Percentiles rank a stretch among this genome's conserved stretches.
These are phyloP conservation scores for Artibeus lituratus DNA, from an alignment of 2,797 vertebrate species.

Conservation along the genomic window DNA sequence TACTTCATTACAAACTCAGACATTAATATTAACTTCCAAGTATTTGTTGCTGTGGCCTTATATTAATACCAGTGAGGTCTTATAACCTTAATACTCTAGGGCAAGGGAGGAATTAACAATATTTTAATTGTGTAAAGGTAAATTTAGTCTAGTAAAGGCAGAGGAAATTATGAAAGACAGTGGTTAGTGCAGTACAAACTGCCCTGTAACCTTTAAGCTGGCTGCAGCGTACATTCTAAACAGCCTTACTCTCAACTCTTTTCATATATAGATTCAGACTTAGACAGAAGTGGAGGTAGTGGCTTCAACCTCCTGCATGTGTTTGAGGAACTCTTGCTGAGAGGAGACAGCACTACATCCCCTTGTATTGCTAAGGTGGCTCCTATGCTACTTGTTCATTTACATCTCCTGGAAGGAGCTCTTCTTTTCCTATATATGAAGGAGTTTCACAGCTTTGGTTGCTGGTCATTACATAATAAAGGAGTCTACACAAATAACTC, in stretches of 20 bases:
- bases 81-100: slow-evolving; percentile 4
- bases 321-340: background rate
- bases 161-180: background rate
- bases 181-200: background rate
- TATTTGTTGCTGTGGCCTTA: background rate
- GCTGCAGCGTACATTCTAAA: background rate
- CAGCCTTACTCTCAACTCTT: background rate
- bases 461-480: background rate
- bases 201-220: background rate
- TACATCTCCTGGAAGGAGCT: background rate
- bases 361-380: background rate
- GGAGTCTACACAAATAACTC: background rate
- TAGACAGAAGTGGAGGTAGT: background rate
- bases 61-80: background rate
- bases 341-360: background rate
- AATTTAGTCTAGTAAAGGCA: background rate
- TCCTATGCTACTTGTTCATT: background rate
- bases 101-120: background rate
- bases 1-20: slow-evolving; percentile 31
- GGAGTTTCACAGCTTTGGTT: background rate
- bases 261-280: background rate
- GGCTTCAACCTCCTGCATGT: background rate
- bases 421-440: background rate
- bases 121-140: background rate
- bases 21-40: slow-evolving; percentile 12